phyloP scores from a whole-genome alignment of 2,888 invertebrate genomes.

The Athalia circularis region DNA sequence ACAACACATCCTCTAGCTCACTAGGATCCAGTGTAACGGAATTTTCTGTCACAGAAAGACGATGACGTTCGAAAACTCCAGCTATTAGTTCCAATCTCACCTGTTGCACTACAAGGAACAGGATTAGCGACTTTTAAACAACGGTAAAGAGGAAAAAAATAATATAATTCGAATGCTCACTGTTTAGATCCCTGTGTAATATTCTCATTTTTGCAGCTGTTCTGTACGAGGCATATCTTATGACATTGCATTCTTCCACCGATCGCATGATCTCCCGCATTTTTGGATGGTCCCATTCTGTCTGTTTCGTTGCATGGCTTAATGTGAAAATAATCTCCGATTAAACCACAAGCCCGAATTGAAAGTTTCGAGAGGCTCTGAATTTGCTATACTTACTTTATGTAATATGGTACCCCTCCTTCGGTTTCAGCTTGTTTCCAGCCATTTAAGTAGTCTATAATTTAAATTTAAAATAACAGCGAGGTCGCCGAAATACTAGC shows the following conservation, averaged over 20 bases:
- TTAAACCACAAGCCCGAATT: conserved; percentile 47
- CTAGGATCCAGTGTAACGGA: conserved; percentile 80
- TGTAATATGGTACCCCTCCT: conserved; percentile 78
- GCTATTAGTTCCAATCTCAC: conserved; percentile 78
- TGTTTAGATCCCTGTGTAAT: conserved; percentile 80
- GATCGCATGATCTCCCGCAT: conserved; percentile 77
- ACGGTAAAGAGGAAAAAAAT: conserved; percentile 1
- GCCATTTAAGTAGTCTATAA: conserved; percentile 49
- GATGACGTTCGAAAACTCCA: conserved; percentile 84
- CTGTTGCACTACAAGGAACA: conserved; percentile 73
- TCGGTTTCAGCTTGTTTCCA: conserved; percentile 80
- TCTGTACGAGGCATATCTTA: conserved; percentile 86
- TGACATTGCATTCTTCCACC: conserved; percentile 80
- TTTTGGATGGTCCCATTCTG: conserved; percentile 79
- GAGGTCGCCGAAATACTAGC: neutral
- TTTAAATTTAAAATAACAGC: neutral
- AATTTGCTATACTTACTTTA: conserved; percentile 74
- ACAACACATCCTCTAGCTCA: conserved; percentile 83
- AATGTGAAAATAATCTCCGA: conserved; percentile 53
- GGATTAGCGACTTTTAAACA: conserved; percentile 38
- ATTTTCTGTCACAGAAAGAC: conserved; percentile 82
- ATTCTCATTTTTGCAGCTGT: conserved; percentile 84
- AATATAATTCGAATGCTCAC: conserved; percentile 75
- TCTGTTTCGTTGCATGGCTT: conserved; percentile 76
- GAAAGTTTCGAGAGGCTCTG: neutral